These are phyloP conservation scores for Loriculus beryllinus DNA, from an alignment of 2,797 vertebrate species.

Conservation along the genomic window DNA sequence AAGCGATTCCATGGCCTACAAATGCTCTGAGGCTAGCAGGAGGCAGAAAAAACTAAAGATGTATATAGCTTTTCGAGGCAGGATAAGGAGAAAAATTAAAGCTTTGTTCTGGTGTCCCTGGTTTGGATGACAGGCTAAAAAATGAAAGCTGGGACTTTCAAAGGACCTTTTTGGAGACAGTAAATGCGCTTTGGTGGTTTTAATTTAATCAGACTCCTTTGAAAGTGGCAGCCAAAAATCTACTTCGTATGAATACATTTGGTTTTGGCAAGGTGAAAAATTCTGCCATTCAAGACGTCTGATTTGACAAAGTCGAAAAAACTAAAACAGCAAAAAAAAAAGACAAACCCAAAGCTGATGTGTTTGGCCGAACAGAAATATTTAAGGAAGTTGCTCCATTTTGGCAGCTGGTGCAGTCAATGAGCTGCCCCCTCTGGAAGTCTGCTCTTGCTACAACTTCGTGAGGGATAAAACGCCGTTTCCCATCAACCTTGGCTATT, in stretches of 20 bases:
- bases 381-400: background rate
- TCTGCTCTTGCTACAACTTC: background rate
- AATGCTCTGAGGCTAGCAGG: background rate
- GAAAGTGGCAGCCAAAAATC: background rate
- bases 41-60: background rate
- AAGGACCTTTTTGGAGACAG: background rate
- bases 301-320: background rate
- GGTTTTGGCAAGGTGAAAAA: constrained; percentile 3
- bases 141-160: background rate
- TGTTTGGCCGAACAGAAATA: background rate
- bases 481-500: background rate
- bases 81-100: background rate
- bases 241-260: background rate
- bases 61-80: background rate
- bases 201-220: constrained; percentile 27
- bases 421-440: rapidly evolving
- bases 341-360: background rate
- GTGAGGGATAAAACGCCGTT: background rate
- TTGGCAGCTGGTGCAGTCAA: background rate
- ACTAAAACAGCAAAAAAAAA: background rate
- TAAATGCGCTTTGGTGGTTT: constrained; percentile 6
- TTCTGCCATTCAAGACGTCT: background rate
- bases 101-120: background rate
- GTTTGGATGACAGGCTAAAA: background rate
- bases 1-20: background rate